Evolutionary conservation across 2,888 invertebrate species (phyloP), one percentile per base, ranked within the genome.

Genomic region (Xylota sylvarum): DNA sequence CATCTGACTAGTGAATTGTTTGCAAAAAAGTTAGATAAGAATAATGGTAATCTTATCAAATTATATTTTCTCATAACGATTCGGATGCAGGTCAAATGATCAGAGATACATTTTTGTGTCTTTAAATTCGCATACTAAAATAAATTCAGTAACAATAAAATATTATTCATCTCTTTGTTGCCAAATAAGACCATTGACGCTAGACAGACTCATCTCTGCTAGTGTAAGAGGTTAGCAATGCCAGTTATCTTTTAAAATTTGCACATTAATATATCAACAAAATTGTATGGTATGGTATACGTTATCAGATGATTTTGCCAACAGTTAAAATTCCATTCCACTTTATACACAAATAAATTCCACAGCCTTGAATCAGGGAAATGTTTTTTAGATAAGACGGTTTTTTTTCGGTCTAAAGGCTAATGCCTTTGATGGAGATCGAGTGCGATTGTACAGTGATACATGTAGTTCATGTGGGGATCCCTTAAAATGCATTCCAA

Each of bases 291-390:
- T 4, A n/a, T 6, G 46, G 35, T 4, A n/a, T 6, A 46, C 2
- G 4, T 40, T 67, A 67, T 56, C 76, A 40, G 55, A 27, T 48
- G 7, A 35, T 5, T 67, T 43, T 40, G 50, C 46, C 52, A 52
- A 27, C 64, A 70, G 19, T 9, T 73, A 37, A 35, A 30, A 83
- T 83, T 78, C 60, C 70, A 12, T 23, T 65, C 37, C 35, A 37
- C 37, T 32, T 72, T 23, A 62, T 19, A 55, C 52, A 14, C 12
- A 58, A 60, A 55, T 56, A 67, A 79, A 83, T 73, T 73, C 83
- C 78, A 30, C 35, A 37, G 37, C 19, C 19, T 62, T 73, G 83
- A 83, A 55, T 73, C 78, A 83, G 55, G 1, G 12, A 40, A 9
- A 40, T 9, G 3, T 27, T 14, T 0, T 27, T 14, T 0, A 14